phyloP scores from a whole-genome alignment of 2,888 invertebrate genomes.

The Onchidella celtica region DNA sequence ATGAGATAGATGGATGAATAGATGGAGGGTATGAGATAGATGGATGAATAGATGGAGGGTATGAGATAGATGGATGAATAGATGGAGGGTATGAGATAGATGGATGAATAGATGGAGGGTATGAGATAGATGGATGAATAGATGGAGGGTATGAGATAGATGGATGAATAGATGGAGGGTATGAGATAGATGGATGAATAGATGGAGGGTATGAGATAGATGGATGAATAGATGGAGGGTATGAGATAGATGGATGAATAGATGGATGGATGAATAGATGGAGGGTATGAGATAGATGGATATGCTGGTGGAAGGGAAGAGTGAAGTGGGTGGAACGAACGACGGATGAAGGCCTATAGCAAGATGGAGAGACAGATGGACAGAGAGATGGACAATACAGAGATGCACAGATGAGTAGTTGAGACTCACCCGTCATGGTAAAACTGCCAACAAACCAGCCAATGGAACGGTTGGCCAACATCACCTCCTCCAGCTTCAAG shows the following conservation, averaged over 20 bases:
- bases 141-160: no score
- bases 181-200: no score
- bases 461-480: constrained; percentile 98
- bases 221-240: no score
- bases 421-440: constrained; percentile 94
- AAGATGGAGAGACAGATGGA: constrained; percentile 15
- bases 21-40: not conserved
- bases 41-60: constrained; percentile 24
- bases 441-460: constrained; percentile 97
- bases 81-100: no score
- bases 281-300: no score
- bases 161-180: no score
- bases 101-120: no score
- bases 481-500: constrained; percentile 86
- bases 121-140: no score
- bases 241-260: no score
- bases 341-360: not conserved
- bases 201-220: no score
- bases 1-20: not conserved
- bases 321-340: not conserved
- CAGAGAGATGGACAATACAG: not conserved
- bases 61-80: no score
- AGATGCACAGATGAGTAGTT: not conserved
- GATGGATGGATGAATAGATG: no score
- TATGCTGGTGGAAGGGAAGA: not conserved